These are phyloP conservation scores for Xyrichtys novacula DNA, from an alignment of 2,797 vertebrate genomes.

Conservation along the genomic window DNA sequence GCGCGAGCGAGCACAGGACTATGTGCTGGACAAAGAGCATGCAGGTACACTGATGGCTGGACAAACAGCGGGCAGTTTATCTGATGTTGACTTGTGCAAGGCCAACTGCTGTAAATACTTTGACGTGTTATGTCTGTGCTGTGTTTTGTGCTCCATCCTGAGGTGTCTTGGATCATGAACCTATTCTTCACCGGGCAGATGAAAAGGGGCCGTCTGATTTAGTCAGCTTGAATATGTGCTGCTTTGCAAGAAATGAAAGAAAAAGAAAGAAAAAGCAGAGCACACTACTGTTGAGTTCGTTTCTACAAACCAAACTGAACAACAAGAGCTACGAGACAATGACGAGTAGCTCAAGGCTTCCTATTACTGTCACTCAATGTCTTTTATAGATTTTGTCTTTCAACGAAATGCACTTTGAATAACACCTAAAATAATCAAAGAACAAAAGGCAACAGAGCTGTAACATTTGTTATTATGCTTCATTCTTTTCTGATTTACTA, in stretches of 20 bases:
- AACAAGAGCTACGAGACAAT: conserved; percentile 24
- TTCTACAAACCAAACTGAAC: conserved; percentile 33
- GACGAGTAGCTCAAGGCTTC: background rate
- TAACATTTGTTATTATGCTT: background rate
- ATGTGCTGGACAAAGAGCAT: conserved; percentile 25
- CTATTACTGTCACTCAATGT: conserved; percentile 12
- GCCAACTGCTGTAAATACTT: conserved; percentile 44
- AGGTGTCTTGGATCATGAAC: conserved; percentile 44
- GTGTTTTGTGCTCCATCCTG: conserved; percentile 34
- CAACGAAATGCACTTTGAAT: background rate
- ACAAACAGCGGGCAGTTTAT: conserved; percentile 54
- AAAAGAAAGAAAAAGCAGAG: conserved; percentile 33
- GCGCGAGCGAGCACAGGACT: conserved; percentile 43
- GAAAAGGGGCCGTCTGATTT: conserved; percentile 43
- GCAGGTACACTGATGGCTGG: conserved; percentile 47
- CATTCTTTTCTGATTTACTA: no score
- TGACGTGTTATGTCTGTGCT: conserved; percentile 43
- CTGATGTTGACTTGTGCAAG: conserved; percentile 28
- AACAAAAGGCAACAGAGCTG: background rate
- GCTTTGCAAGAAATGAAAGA: conserved; percentile 32
- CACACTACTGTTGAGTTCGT: conserved; percentile 23
- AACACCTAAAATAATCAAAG: background rate
- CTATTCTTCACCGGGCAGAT: conserved; percentile 45
- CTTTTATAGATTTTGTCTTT: background rate
- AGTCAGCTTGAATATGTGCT: conserved; percentile 33